Percentiles rank a stretch among this genome's conserved stretches.
Evolutionary conservation across 2,797 vertebrate genomes (phyloP).

Genomic region (Astyanax mexicanus): DNA sequence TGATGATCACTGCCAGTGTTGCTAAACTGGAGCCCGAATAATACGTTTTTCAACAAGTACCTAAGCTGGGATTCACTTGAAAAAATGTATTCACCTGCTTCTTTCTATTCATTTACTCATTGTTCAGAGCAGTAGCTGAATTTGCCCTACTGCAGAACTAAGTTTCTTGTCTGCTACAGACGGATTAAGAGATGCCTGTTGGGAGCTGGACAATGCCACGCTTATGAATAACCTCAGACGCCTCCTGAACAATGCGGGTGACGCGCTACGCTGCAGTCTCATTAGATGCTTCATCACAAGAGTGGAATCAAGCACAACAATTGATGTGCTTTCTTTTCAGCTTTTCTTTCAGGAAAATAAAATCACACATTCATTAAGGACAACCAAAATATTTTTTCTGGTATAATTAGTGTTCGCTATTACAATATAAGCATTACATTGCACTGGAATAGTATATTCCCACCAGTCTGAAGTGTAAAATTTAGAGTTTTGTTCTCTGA

Average conservation of each 20-base stretch:
- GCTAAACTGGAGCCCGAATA: no score
- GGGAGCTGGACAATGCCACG: slow-evolving; percentile 49
- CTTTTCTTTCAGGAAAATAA: slow-evolving; percentile 31
- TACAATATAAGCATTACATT: not conserved
- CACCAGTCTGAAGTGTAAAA: not conserved
- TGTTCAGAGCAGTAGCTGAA: slow-evolving; percentile 15
- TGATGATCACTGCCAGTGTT: no score
- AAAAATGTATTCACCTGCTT: slow-evolving; percentile 1
- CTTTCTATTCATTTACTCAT: not conserved
- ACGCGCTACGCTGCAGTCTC: slow-evolving; percentile 54
- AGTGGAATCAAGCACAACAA: slow-evolving; percentile 52
- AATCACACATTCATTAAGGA: slow-evolving; percentile 23
- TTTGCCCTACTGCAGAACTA: slow-evolving; percentile 11
- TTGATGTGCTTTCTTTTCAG: slow-evolving; percentile 37
- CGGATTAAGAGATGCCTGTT: slow-evolving; percentile 54
- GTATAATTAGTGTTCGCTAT: not conserved
- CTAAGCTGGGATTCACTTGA: slow-evolving; percentile 27
- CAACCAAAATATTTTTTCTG: not conserved
- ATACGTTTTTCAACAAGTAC: not conserved
- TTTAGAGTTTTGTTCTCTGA: not conserved
- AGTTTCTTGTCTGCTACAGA: slow-evolving; percentile 49
- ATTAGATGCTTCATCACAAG: slow-evolving; percentile 58
- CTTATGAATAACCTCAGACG: slow-evolving; percentile 54
- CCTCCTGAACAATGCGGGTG: slow-evolving; percentile 58
- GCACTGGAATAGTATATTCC: not conserved